Base-by-base conservation (phyloP, 2,888 invertebrate species). In the Philereme transversata region DNA sequence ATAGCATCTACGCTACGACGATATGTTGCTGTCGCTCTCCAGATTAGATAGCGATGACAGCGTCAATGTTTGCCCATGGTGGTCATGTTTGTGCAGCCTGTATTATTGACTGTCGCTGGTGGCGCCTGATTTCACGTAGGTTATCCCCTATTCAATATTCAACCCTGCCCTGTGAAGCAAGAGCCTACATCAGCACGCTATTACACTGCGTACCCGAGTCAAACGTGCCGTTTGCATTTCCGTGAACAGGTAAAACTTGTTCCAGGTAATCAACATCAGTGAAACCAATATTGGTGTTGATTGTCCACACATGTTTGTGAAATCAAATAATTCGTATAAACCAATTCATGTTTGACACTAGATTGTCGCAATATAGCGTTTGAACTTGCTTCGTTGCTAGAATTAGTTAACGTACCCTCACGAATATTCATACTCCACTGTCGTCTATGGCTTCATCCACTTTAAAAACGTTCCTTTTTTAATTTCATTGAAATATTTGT, bases 1-100 rank as follows among this genome's bases (percentile, higher is more conserved):
- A 52, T 49, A 59, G 51, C 45, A 59, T 65, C 35, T 51, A 40
- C n/a, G 43, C 58, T 51, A 59, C 62, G 64, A 62, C 54, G 56
- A 67, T 66, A 65, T 78, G 77, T 81, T 69, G 70, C 73, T 76
- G 82, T 79, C 79, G 78, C 78, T 82, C 76, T 76, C 71, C 78
- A 84, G 90, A 90, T 90, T 83, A 90, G 89, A 90, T 89, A 88
- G 77, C 77, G 77, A 69, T 78, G 83, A 81, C 82, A 81, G 76
- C 76, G 77, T 77, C 77, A 72, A 76, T 88, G 85, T 89, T 89
- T 88, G 82, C 75, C 74, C 64, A 79, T 78, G 83, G 80, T 83
- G 83, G 81, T 80, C 77, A 69, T 86, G 86, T 89, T 88, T 87
- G 82, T 73, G 71, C 77, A 82, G 82, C 74, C 75, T 77, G 79